Conservation (phyloP, 2,113 vertebrate genomes). For the Pterocles gutturalis region DNA sequence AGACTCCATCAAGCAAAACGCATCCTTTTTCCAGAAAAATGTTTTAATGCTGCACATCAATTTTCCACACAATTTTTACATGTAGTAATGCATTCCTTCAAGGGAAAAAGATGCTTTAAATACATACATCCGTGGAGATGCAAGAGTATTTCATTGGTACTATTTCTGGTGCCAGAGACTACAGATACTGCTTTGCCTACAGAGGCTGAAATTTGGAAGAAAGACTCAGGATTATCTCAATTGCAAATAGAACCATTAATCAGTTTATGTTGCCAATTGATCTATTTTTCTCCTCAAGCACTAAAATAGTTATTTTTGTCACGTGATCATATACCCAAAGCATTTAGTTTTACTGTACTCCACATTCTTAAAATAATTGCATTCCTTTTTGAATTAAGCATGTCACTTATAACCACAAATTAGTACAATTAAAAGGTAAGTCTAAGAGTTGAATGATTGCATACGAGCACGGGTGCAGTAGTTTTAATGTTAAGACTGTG, state of each 20-base stretch:
- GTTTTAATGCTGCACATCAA: background rate
- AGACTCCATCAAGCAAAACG: background rate
- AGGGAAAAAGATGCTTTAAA: background rate
- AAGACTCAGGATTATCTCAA: background rate
- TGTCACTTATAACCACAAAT: background rate
- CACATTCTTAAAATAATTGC: background rate
- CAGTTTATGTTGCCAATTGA: background rate
- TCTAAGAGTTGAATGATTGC: background rate
- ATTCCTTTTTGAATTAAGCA: background rate
- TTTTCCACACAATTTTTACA: background rate
- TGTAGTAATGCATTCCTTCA: background rate
- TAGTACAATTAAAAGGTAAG: background rate
- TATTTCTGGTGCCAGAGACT: background rate
- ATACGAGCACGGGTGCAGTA: background rate
- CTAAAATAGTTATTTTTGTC: background rate
- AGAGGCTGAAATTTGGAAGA: background rate
- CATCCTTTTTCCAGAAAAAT: background rate
- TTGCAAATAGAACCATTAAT: background rate
- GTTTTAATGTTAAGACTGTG: background rate
- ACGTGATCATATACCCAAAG: background rate
- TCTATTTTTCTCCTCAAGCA: background rate
- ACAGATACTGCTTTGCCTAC: background rate
- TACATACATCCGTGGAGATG: rapidly evolving
- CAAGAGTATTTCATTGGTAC: background rate
- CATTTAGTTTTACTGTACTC: background rate